Evolutionary conservation across 2,797 vertebrate genomes (phyloP).

Genomic region (Meda fulgida): DNA sequence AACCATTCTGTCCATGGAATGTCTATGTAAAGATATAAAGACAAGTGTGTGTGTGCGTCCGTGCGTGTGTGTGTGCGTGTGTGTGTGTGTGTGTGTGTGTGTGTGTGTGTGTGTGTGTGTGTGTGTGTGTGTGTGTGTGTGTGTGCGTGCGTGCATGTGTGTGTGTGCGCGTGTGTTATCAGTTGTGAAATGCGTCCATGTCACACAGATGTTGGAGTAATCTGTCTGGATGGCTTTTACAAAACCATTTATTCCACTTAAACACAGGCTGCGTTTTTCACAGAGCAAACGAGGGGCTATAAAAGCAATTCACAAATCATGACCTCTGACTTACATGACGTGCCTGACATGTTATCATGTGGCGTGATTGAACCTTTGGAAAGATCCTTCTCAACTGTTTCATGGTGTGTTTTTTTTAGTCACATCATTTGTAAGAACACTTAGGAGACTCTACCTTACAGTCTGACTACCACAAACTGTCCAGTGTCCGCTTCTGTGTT

Average conservation of each 20-base stretch:
- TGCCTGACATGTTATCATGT: slow-evolving; percentile 7
- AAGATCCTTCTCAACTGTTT: neutral
- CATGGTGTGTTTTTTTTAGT: neutral
- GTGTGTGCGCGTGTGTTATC: slow-evolving; percentile 12
- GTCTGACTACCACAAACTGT: neutral
- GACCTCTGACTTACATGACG: neutral
- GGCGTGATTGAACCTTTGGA: neutral
- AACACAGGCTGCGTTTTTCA: slow-evolving; percentile 68
- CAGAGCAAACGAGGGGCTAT: slow-evolving; percentile 69
- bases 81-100: neutral
- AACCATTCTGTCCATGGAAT: no score
- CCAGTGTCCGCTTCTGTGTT: neutral
- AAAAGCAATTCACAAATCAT: slow-evolving; percentile 69
- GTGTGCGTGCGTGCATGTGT: no score
- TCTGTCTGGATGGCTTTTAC: slow-evolving; percentile 71
- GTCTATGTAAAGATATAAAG: no score
- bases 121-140: no score
- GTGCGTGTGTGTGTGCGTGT: no score
- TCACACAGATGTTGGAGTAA: slow-evolving; percentile 66
- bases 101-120: no score
- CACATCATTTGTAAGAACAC: neutral
- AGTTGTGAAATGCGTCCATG: slow-evolving; percentile 55
- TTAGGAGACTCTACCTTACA: neutral
- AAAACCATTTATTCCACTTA: slow-evolving; percentile 75
- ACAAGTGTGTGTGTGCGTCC: no score